Evolutionary conservation across 2,113 vertebrate genomes (phyloP).

Genomic region (Campylomormyrus numenius): DNA sequence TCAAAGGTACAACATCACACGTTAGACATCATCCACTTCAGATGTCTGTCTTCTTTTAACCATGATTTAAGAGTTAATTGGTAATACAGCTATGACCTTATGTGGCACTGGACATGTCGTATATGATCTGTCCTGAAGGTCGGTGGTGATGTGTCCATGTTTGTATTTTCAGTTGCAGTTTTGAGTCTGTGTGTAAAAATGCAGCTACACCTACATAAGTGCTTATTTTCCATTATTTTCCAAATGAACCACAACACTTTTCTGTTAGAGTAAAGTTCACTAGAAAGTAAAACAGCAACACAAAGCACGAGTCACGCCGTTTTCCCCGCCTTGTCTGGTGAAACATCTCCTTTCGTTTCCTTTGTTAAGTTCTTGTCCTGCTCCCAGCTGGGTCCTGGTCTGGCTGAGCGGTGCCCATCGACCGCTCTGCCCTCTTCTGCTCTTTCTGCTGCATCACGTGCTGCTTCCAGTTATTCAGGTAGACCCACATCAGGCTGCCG

Average conservation of each 20-base stretch:
- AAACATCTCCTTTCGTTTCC: background rate
- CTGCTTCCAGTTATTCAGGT: slow-evolving; percentile 68
- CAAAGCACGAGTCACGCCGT: background rate
- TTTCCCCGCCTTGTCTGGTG: background rate
- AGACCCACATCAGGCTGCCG: slow-evolving; percentile 74
- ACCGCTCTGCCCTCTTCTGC: slow-evolving; percentile 56
- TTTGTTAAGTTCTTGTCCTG: background rate
- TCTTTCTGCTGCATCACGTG: slow-evolving; percentile 56
- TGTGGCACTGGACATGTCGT: background rate
- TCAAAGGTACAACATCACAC: background rate
- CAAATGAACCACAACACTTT: background rate
- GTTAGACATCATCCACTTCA: background rate
- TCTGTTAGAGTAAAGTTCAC: background rate
- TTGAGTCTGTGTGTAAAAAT: background rate
- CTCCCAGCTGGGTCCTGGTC: background rate
- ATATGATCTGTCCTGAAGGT: no score
- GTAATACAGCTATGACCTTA: background rate
- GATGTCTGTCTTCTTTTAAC: background rate
- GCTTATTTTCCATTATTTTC: background rate
- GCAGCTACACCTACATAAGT: background rate
- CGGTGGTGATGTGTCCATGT: background rate
- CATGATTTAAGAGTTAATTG: background rate
- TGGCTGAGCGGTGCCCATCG: slow-evolving; percentile 42
- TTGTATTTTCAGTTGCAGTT: background rate
- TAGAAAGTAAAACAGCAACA: background rate